Base-by-base conservation (phyloP, 53 echinoderm and acorn worm genomes). In the Paracentrotus lividus region DNA sequence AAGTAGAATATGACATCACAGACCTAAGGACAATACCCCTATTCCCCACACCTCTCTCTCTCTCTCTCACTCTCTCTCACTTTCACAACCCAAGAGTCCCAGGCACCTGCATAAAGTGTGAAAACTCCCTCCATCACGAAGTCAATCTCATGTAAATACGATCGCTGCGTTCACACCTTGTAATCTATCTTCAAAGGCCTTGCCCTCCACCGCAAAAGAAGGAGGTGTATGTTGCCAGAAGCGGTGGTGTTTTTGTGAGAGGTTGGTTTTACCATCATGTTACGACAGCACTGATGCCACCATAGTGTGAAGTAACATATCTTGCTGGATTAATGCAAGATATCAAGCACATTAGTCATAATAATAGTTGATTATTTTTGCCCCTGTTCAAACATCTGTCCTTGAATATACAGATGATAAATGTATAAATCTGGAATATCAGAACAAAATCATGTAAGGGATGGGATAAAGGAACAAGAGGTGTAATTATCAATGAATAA, bases 21-120 rank as follows among this genome's bases (percentile, higher is more conserved):
- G 72, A 38, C 18, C 12, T 38, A 40, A 18, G 64, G 72, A 72
- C 72, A 72, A 36, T 18, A 32, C 44, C 51, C 51, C 49, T n/a
- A 3, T 0, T 0, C 31, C 29, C 27, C 42, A 85, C 85, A 85
- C 85, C 85, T 85, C 85, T 18, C 51, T 29, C 51, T 49, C 9
- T 15, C 18, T 4, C 16, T 36, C 69, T n/a, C n/a, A n/a, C n/a
- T n/a, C n/a, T n/a, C n/a, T n/a, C n/a, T n/a, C n/a, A n/a, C n/a
- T n/a, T n/a, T n/a, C n/a, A n/a, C n/a, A n/a, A n/a, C n/a, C n/a
- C n/a, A n/a, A n/a, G n/a, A n/a, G n/a, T 69, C 69, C 69, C 34
- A 72, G 32, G 18, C 85, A 85, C 85, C 85, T 85, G 85, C 85
- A 4, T 0, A 3, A 49, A 45, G 85, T 85, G 85, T 85, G 85